These are phyloP conservation scores for Nesidiocoris tenuis DNA, from an alignment of 2,888 invertebrate species.

Conservation along the genomic window DNA sequence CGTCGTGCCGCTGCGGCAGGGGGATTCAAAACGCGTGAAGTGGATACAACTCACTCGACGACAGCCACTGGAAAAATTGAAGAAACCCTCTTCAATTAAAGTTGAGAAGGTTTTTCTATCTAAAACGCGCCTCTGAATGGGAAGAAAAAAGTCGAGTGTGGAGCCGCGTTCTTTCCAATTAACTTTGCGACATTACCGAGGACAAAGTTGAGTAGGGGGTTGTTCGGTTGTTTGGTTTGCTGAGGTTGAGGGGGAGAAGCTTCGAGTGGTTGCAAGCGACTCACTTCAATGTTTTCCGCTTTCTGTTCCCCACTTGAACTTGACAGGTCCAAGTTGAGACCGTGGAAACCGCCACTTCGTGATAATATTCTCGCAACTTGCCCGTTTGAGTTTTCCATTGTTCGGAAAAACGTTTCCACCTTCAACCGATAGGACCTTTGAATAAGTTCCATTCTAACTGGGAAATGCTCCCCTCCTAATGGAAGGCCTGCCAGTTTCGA, in stretches of 20 bases:
- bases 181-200: slow-evolving; percentile 11
- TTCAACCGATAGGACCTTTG: not conserved
- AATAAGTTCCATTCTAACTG: not conserved
- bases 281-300: not conserved
- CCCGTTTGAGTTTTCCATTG: not conserved
- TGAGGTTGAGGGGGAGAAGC: not conserved
- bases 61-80: slow-evolving; percentile 18
- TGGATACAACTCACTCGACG: slow-evolving; percentile 30
- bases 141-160: not conserved
- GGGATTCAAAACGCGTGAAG: slow-evolving; percentile 24
- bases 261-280: not conserved
- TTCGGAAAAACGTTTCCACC: not conserved
- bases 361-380: not conserved
- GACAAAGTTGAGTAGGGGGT: not conserved
- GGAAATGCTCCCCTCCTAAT: not conserved
- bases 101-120: slow-evolving; percentile 26
- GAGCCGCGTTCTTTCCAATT: slow-evolving; percentile 2
- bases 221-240: not conserved
- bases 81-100: slow-evolving; percentile 33
- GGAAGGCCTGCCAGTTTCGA: not conserved
- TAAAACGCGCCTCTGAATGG: not conserved
- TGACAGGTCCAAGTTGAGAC: not conserved
- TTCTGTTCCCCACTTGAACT: not conserved
- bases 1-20: not conserved
- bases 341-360: not conserved